Conservation (phyloP, 2,888 invertebrate species). For the Loripinus fragilis region DNA sequence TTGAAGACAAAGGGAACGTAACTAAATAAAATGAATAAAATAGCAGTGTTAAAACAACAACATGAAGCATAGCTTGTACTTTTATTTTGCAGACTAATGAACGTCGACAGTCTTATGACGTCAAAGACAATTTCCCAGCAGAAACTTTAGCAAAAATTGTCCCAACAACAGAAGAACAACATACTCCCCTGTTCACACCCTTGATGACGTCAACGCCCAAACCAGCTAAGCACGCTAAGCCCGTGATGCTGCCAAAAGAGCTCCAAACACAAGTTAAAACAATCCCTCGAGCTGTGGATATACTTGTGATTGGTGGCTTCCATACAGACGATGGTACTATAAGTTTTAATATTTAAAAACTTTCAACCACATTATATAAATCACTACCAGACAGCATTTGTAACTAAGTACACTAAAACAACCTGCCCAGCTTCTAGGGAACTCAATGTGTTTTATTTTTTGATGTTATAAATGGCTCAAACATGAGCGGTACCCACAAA, state of each 20-base stretch:
- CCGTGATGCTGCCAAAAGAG: slow-evolving; percentile 24
- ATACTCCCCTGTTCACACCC: not conserved
- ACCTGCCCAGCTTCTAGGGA: no score
- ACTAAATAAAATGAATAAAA: no score
- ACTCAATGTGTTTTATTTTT: no score
- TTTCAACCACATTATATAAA: no score
- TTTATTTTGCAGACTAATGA: not conserved
- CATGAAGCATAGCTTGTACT: no score
- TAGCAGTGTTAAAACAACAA: no score
- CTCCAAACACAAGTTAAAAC: slow-evolving; percentile 15
- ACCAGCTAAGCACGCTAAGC: slow-evolving; percentile 29
- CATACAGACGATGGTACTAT: slow-evolving; percentile 17
- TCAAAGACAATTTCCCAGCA: not conserved
- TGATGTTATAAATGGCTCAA: no score
- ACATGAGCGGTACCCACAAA: no score
- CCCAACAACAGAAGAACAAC: not conserved
- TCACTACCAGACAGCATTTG: no score
- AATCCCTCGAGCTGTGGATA: slow-evolving; percentile 26
- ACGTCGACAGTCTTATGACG: slow-evolving; percentile 18
- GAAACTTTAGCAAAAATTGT: not conserved
- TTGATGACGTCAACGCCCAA: not conserved
- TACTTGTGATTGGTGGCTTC: slow-evolving; percentile 55
- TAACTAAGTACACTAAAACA: no score
- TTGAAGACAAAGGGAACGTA: no score
- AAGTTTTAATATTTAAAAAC: no score